phyloP scores from a whole-genome alignment of 2,797 vertebrate species.

The Huso huso region DNA sequence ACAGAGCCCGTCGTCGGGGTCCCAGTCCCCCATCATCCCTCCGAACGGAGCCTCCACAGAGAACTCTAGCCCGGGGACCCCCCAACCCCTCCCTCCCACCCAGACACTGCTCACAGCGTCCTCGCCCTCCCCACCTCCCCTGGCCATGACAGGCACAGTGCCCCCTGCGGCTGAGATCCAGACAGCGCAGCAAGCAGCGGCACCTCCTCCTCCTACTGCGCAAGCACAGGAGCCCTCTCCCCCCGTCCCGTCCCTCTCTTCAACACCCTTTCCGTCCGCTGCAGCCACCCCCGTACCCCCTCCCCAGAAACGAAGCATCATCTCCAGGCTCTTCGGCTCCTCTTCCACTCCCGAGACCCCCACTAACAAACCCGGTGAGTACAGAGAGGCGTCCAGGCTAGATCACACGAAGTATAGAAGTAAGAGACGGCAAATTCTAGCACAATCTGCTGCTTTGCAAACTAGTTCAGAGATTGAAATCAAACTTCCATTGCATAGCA shows the following conservation, averaged over 20 bases:
- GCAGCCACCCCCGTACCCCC: conserved; percentile 19
- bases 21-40: conserved; percentile 81
- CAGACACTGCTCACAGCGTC: conserved; percentile 21
- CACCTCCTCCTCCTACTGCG: conserved; percentile 20
- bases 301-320: conserved; percentile 73
- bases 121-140: conserved; percentile 36
- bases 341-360: conserved; percentile 48
- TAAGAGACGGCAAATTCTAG: too few species aligned
- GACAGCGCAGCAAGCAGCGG: not conserved
- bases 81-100: conserved; percentile 53
- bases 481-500: too few species aligned
- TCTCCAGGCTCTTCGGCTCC: conserved; percentile 80
- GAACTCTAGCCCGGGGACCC: conserved; percentile 85
- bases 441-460: too few species aligned
- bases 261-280: conserved; percentile 17
- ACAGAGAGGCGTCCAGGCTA: not conserved
- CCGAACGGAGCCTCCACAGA: conserved; percentile 69
- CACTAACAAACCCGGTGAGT: conserved; percentile 58
- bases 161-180: conserved; percentile 32
- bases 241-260: not conserved
- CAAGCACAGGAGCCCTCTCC: conserved; percentile 35
- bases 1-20: conserved; percentile 86
- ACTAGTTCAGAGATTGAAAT: too few species aligned
- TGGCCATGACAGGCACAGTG: conserved; percentile 14
- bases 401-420: too few species aligned